Base-by-base conservation (phyloP, 30 jellyfish, hydroid and myxozoan genomes). In the Aurelia aurita complex sp. Pacific region DNA sequence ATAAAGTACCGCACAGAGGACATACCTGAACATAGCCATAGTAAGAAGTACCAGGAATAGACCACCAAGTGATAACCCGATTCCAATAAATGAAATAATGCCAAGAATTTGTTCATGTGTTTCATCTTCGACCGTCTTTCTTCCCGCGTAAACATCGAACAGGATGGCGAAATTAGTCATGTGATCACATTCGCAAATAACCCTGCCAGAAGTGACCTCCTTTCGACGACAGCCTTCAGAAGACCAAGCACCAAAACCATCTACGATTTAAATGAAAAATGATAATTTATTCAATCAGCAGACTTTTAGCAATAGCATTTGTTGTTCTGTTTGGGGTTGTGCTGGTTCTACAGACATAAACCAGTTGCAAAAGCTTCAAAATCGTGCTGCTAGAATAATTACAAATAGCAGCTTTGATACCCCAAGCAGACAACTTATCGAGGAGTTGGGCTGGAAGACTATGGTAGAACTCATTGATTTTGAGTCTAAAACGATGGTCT, bases 111-210 rank as follows among this genome's bases (percentile, higher is more conserved):
- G 34, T 59, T 85, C 88, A 36, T 85, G 94, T 0, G 83, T 74
- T 19, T 36, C 74, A 53, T 68, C 86, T 29, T 64, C 76, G 4
- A 75, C 66, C 16, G 79, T n/a, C 55, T 19, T 34, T 70, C 43
- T 71, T 29, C 96, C 96, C 10, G 85, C 90, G 51, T 87, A 71
- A 2, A 74, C 85, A 77, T 87, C 96, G 66, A 87, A 79, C 19
- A 87, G 38, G 78, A 87, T 70, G 74, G 96, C 96, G 57, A 87
- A 87, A 61, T 87, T 87, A 32, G 96, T 77, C 88, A 87, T 67
- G 77, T 87, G 96, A 42, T 87, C 84, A 69, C 96, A 79, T 5
- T 79, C 42, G 70, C 96, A 87, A 12, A 61, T 51, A 51, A 67
- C 81, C 12, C 83, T 59, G 42, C 59, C 79, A 12, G 70, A 59